Base-by-base conservation (phyloP, 2,797 vertebrate genomes). In the Mormyrus proboscirostris region DNA sequence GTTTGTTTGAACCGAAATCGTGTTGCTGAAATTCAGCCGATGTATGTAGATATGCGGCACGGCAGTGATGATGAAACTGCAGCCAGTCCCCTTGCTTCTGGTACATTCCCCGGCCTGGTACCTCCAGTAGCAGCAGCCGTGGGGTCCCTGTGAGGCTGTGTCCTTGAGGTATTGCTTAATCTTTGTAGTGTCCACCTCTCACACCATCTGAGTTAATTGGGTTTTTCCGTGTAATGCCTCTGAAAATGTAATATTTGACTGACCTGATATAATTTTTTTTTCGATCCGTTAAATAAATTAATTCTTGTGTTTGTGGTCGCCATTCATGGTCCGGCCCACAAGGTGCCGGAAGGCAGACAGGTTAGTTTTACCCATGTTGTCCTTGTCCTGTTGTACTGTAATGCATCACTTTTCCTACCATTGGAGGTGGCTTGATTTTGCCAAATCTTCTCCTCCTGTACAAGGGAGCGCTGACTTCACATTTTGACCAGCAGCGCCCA, bases 1-100 rank as follows among this genome's bases (percentile, higher is more conserved):
- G 94, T 95, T 95, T 95, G 94, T 95, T 94, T 94, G 93, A 93
- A 93, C 93, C 94, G 93, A 94, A 95, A 95, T 95, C 91, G 95
- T 95, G 95, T 95, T 93, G 95, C 92, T 91, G 92, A 90, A 92
- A 92, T 92, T 92, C 92, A 93, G 95, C 92, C 94, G 93, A 94
- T 92, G 92, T 95, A 95, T 94, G 94, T 92, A 90, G 92, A 59
- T 29, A 12, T 14, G 29, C 4, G 14, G 69, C 69, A 12, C 12
- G 22, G 29, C 29, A 8, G 12, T 16, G 69, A 33, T 73, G 69
- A 38, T 16, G 69, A 38, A 38, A 16, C 33, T 16, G 69, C 59
- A 65, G 22, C 59, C 59, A 9, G 59, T 62, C 22, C 59, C 59
- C 22, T 25, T 25, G 59, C 22, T 65, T 22, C 8, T 29, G 59